Evolutionary conservation across 1,140 invertebrate species (phyloP), one percentile per base, ranked within the genome.

Genomic region (Zaprionus kolodkinae): DNA sequence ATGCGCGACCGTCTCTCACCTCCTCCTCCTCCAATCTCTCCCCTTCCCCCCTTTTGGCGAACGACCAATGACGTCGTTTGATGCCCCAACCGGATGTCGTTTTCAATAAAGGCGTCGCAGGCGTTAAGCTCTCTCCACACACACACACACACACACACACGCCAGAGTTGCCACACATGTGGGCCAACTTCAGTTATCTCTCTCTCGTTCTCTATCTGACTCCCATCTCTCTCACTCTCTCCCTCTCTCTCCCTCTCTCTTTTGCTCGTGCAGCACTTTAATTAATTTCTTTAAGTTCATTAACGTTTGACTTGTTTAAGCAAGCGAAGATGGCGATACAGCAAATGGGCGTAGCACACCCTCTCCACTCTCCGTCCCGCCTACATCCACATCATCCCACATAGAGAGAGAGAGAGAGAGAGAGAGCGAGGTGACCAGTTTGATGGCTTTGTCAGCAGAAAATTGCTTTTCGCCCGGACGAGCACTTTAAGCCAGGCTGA

Each of bases 211-310:
- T 54, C 36, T 50, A n/a, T 33, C 7, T 48, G n/a, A n/a, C 61
- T 9, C 30, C 50, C 33, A n/a, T 25, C 62, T 13, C 30, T 60
- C 25, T 59, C 48, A 55, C 30, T 30, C 45, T 63, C 56, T 17
- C 30, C 21, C 7, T 48, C 62, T 13, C 30, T 60, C 25, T 59
- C 48, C 54, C 30, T 27, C 45, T 63, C 56, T 17, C 30, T 21
- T 27, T 30, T 6, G 1, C 17, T 60, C 36, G 48, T 73, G 63
- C 71, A 77, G 67, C 73, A 88, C 80, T 87, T 88, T 84, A 87
- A 87, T 87, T 87, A 87, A 87, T 87, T 87, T 87, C 84, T 87
- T 87, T 87, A 88, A 87, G 84, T 87, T 87, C 84, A 88, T 87
- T 87, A 87, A 88, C 80, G 78, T 87, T 88, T 88, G 80, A 87